phyloP scores from a whole-genome alignment of 2,888 invertebrate genomes.

The Steinernema hermaphroditum region DNA sequence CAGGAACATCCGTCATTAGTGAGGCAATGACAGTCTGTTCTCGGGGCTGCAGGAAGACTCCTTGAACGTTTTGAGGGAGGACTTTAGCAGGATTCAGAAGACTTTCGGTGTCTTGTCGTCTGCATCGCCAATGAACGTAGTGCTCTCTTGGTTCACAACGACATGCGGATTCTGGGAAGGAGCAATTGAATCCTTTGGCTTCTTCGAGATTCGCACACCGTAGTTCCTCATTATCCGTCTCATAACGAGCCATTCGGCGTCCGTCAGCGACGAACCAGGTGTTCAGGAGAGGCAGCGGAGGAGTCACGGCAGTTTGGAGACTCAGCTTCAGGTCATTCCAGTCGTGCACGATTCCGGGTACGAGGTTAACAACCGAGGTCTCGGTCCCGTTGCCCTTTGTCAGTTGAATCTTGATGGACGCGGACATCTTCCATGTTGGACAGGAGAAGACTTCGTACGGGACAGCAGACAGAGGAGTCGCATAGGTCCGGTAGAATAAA shows the following conservation, averaged over 20 bases:
- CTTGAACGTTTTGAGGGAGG: not conserved
- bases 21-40: not conserved
- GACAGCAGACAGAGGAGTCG: not conserved
- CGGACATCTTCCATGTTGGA: not conserved
- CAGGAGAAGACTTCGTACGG: not conserved
- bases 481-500: conserved; percentile 17
- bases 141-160: not conserved
- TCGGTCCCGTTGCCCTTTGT: not conserved
- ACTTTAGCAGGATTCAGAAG: not conserved
- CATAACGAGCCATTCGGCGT: not conserved
- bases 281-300: not conserved
- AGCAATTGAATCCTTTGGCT: not conserved
- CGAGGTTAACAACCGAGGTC: not conserved
- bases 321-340: not conserved
- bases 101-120: not conserved
- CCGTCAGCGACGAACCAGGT: not conserved
- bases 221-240: not conserved
- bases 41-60: not conserved
- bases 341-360: not conserved
- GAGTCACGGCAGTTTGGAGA: not conserved
- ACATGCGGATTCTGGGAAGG: not conserved
- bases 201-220: not conserved
- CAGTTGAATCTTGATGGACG: not conserved
- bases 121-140: not conserved
- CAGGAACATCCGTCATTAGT: not conserved